phyloP scores from a whole-genome alignment of 2,888 invertebrate genomes.

The Lathronympha strigana region DNA sequence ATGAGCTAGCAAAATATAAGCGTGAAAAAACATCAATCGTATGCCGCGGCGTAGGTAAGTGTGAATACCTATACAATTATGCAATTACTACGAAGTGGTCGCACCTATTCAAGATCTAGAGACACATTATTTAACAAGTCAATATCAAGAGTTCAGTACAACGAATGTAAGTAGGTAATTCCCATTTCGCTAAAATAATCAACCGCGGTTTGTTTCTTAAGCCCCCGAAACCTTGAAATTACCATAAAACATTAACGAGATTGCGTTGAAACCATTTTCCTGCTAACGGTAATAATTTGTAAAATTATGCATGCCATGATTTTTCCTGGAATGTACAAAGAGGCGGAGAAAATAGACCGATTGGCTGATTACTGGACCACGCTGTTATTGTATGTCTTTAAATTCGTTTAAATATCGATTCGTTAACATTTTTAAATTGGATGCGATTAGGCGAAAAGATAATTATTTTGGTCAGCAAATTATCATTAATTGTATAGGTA shows the following conservation, averaged over 20 bases:
- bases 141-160: no score
- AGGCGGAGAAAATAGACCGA: not conserved
- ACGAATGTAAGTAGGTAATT: not conserved
- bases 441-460: not conserved
- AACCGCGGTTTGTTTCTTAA: constrained; percentile 8
- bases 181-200: constrained; percentile 1
- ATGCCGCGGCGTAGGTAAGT: no score
- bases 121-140: no score
- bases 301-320: constrained; percentile 19
- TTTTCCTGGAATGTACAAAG: constrained; percentile 1
- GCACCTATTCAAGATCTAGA: no score
- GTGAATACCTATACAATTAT: no score
- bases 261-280: constrained; percentile 7
- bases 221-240: constrained; percentile 3
- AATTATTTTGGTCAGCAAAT: not conserved
- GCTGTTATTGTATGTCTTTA: not conserved
- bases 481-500: not conserved
- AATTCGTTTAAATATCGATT: not conserved
- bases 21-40: no score
- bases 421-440: not conserved
- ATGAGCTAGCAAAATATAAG: no score
- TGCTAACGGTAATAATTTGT: constrained; percentile 3
- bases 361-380: not conserved
- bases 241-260: constrained; percentile 16
- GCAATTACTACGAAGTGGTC: no score